A percentile compares a stretch with the other conserved stretches of the same genome.
These are phyloP conservation scores for Micronisus gabar DNA, from an alignment of 2,113 vertebrate genomes.

Conservation along the genomic window DNA sequence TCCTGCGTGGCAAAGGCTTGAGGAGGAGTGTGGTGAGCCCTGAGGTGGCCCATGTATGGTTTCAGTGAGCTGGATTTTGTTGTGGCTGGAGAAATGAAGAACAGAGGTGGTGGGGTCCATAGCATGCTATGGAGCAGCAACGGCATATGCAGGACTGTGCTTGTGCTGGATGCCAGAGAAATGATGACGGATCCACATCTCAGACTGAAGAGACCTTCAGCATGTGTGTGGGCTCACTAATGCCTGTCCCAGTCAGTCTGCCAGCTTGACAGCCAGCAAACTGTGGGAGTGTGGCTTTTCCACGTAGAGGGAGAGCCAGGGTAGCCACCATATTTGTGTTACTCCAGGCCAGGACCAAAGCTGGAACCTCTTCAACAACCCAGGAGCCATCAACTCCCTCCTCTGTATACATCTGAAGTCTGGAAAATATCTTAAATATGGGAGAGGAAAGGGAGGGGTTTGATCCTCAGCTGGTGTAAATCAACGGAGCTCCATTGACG, in stretches of 20 bases:
- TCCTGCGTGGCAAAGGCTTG: background rate
- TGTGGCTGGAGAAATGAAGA: background rate
- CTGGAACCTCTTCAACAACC: slow-evolving; percentile 21
- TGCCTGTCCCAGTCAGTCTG: background rate
- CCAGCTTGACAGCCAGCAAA: background rate
- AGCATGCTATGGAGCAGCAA: fast-evolving
- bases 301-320: background rate
- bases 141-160: fast-evolving
- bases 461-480: slow-evolving; percentile 63
- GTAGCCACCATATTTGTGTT: background rate
- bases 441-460: slow-evolving; percentile 49
- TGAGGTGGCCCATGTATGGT: background rate
- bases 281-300: fast-evolving
- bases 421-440: slow-evolving; percentile 56
- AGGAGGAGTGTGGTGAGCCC: background rate
- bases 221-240: background rate
- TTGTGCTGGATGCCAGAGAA: background rate
- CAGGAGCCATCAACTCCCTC: slow-evolving; percentile 24
- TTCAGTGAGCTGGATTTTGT: background rate
- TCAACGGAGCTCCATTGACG: slow-evolving; percentile 10
- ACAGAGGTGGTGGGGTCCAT: fast-evolving
- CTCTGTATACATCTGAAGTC: slow-evolving; percentile 2
- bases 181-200: background rate
- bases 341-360: background rate
- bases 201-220: background rate